These are phyloP conservation scores for Acanthacorydalis orientalis DNA, from an alignment of 2,888 invertebrate species.

Conservation along the genomic window DNA sequence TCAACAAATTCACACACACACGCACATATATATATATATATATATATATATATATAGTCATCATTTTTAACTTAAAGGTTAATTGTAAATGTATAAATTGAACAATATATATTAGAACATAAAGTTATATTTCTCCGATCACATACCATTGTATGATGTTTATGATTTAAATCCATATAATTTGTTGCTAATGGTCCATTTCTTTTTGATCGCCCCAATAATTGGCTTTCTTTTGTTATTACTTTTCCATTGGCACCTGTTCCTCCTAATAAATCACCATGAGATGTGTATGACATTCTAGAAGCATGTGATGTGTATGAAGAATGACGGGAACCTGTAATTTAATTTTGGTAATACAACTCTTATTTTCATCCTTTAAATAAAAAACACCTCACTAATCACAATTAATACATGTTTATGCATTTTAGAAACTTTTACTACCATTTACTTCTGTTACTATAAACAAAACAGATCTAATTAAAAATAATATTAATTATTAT, in stretches of 20 bases:
- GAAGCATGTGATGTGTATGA: slow-evolving; percentile 93
- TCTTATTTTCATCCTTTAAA: neutral
- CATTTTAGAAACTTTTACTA: no score
- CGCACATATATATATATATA: neutral
- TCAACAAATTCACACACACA: no score
- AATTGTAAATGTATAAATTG: neutral
- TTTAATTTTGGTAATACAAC: neutral
- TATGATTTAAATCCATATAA: slow-evolving; percentile 43
- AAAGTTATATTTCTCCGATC: no score
- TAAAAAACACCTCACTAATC: neutral
- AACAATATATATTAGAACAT: neutral
- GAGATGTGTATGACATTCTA: slow-evolving; percentile 83
- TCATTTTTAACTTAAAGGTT: no score
- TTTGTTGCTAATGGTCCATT: slow-evolving; percentile 38
- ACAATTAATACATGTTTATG: no score
- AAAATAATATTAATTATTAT: neutral
- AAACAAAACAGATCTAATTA: no score
- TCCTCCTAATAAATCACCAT: slow-evolving; percentile 75
- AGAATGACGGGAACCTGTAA: slow-evolving; percentile 69
- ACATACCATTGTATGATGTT: slow-evolving; percentile 33
- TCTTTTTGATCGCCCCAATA: slow-evolving; percentile 58
- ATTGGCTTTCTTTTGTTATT: slow-evolving; percentile 74
- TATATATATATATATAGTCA: slow-evolving; percentile 1
- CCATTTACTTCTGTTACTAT: no score
- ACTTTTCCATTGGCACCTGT: slow-evolving; percentile 35